Base-by-base conservation (phyloP, 2,797 vertebrate genomes). In the Spheniscus humboldti region DNA sequence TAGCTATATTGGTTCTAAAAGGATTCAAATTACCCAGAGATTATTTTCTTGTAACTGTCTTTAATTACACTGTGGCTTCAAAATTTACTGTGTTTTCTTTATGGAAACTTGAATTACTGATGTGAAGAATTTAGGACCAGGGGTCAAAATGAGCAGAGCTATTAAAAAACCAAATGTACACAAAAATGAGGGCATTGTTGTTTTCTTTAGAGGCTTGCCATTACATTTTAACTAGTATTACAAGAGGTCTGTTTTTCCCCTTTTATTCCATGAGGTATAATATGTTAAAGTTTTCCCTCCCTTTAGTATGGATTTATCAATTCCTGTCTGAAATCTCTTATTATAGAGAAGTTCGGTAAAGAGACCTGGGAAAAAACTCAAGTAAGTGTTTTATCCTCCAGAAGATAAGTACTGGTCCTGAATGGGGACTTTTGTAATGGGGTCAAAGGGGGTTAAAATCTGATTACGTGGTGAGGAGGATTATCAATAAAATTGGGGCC, bases 251-350 rank as follows among this genome's bases (percentile, higher is more conserved):
- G 27, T 23, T 90, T 80, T 82, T 4, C 20, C 30, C 25, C 18
- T 74, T 62, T 18, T 63, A 84, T 80, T 92, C 87, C 35, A 7
- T 35, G 57, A 87, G 19, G 31, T 33, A 77, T 22, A 33, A 13
- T 86, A 69, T 12, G 18, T 66, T 92, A 57, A 86, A 48, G 4
- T 92, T 84, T 97, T 96, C 59, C 86, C 41, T 92, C 60, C 75
- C 93, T 97, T 53, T 94, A 98, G 98, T 98, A 98, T 18, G 98
- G 98, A 43, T 99, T 99, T 96, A 98, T 99, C 97, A 99, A 98
- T 95, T 98, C 96, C 82, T 98, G 98, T 79, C 98, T 99, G 63
- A 98, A 98, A 94, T 99, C 98, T 64, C 97, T 98, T 72, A 97
- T 98, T 93, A 97, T 82, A 56, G 98, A 99, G 88, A 98, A 93